Conservation (phyloP, 2,113 vertebrate genomes). For the Ochotona curzoniae region DNA sequence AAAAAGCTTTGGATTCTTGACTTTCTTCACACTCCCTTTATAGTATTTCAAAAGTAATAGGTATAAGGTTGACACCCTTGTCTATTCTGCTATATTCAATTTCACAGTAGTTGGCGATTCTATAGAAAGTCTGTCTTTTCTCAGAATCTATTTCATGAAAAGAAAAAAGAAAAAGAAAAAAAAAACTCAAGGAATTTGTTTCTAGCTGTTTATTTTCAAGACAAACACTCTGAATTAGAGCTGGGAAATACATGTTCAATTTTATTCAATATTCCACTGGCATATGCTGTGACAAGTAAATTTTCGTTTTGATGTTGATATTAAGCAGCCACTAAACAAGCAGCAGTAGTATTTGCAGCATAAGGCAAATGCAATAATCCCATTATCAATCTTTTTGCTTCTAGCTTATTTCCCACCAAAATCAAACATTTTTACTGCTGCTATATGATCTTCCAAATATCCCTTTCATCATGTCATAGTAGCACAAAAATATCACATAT, state of each 20-base stretch:
- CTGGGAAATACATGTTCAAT: conserved; percentile 16
- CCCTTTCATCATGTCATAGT: neutral
- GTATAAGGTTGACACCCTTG: neutral
- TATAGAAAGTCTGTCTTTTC: conserved; percentile 16
- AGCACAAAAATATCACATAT: neutral
- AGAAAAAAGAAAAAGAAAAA: too few species aligned
- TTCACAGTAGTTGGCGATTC: conserved; percentile 31
- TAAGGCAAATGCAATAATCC: conserved; percentile 44
- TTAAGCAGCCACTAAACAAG: conserved; percentile 6
- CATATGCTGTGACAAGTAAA: conserved; percentile 40
- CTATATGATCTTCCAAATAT: conserved; percentile 17
- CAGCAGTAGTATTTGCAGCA: neutral
- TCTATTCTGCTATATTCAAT: conserved; percentile 28
- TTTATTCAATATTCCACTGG: conserved; percentile 39
- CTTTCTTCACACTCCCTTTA: neutral
- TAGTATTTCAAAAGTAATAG: neutral
- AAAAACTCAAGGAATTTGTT: conserved; percentile 42
- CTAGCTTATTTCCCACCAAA: conserved; percentile 16
- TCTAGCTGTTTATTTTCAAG: conserved; percentile 48
- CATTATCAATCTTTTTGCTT: conserved; percentile 25
- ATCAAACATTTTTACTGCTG: conserved; percentile 50
- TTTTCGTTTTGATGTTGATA: conserved; percentile 53
- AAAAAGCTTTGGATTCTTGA: neutral
- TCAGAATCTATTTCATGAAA: neutral
- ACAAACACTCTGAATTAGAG: neutral